These are phyloP conservation scores for Dicrurus megarhynchus DNA, from an alignment of 2,113 vertebrate genomes.

Conservation along the genomic window DNA sequence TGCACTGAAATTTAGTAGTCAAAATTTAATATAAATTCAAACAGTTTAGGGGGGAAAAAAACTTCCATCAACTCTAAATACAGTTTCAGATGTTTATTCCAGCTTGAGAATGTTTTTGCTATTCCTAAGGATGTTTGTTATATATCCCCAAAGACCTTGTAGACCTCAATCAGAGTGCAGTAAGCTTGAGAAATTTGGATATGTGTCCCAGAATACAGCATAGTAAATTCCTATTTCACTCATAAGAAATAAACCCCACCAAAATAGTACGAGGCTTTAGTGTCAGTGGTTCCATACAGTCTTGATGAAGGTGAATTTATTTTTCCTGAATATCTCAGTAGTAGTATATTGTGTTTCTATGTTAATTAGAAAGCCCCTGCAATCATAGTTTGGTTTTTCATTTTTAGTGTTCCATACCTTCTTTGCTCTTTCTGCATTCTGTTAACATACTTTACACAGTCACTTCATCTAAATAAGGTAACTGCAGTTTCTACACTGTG, in stretches of 20 bases:
- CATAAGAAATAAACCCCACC: not conserved
- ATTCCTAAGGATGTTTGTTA: not conserved
- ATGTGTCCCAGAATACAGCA: not conserved
- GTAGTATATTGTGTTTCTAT: constrained; percentile 5
- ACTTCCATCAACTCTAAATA: not conserved
- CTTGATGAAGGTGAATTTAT: not conserved
- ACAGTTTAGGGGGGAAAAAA: fast-evolving
- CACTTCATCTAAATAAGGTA: constrained; percentile 59
- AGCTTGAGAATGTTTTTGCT: not conserved
- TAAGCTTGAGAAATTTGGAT: not conserved
- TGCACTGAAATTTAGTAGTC: not conserved
- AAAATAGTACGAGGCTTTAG: not conserved
- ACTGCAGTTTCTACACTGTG: constrained; percentile 31
- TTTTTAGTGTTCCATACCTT: constrained; percentile 26
- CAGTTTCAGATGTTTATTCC: not conserved
- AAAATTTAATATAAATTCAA: not conserved
- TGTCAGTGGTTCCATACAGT: not conserved
- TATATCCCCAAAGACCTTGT: not conserved
- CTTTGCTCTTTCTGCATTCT: constrained; percentile 45
- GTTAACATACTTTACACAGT: constrained; percentile 53
- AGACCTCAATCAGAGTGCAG: not conserved
- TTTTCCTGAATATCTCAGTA: not conserved
- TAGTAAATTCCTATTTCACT: not conserved
- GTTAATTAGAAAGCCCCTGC: not conserved
- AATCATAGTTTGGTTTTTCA: constrained; percentile 17